These are phyloP conservation scores for Tipula confusa DNA, from an alignment of 2,888 invertebrate genomes.

Conservation along the genomic window DNA sequence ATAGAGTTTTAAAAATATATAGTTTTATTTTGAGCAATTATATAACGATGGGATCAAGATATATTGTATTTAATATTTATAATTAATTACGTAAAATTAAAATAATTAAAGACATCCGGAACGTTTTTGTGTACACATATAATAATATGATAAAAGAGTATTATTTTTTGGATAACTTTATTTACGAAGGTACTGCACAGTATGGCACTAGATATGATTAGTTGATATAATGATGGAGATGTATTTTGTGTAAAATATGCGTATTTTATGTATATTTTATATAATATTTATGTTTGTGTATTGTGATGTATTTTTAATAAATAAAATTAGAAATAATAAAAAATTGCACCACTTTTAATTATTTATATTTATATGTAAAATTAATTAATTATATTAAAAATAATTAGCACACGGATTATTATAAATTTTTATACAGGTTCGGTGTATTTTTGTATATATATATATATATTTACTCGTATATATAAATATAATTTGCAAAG, in stretches of 20 bases:
- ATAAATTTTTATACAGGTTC: background rate
- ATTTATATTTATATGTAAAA: background rate
- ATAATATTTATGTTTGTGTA: too few species aligned
- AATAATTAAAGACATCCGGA: background rate
- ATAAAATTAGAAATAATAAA: background rate
- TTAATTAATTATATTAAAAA: background rate
- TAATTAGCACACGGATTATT: conserved; percentile 20
- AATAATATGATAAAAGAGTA: too few species aligned
- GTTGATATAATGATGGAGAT: background rate
- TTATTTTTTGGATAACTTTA: background rate
- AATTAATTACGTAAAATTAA: background rate
- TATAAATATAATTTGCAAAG: background rate
- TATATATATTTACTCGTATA: too few species aligned
- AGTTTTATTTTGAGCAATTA: background rate
- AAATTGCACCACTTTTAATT: conserved; percentile 26
- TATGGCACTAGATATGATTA: conserved; percentile 44
- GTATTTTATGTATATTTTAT: conserved; percentile 28
- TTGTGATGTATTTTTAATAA: background rate
- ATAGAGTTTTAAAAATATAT: conserved; percentile 7
- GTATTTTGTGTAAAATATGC: background rate
- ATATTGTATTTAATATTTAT: background rate
- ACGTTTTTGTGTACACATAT: conserved; percentile 26
- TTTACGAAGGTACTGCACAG: conserved; percentile 49
- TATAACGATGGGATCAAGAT: background rate
- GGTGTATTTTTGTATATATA: background rate